Evolutionary conservation across 2,113 vertebrate species (phyloP).

Genomic region (Oenanthe melanoleuca): DNA sequence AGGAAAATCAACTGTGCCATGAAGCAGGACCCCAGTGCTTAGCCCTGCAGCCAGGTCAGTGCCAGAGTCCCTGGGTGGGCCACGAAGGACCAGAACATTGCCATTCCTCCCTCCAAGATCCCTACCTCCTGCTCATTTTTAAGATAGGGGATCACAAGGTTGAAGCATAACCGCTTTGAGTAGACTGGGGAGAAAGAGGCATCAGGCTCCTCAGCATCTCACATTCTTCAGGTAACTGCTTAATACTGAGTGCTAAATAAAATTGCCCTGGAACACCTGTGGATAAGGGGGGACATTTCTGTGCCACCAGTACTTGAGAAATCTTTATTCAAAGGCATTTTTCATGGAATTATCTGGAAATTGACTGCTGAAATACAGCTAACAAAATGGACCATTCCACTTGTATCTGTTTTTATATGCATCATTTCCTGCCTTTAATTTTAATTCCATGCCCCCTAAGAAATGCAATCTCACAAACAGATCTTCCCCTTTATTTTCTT

Average conservation of each 20-base stretch:
- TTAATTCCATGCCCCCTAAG: not conserved
- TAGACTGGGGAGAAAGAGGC: accelerated
- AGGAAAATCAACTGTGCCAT: not conserved
- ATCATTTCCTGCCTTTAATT: constrained; percentile 1
- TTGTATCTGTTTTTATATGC: not conserved
- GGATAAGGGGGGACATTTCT: not conserved
- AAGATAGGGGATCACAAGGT: not conserved
- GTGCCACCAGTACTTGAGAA: not conserved
- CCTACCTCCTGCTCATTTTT: not conserved
- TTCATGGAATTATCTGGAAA: not conserved
- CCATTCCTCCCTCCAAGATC: not conserved
- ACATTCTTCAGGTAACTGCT: not conserved
- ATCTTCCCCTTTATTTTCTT: not conserved
- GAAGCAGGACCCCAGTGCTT: not conserved
- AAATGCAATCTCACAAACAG: not conserved
- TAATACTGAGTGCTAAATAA: not conserved
- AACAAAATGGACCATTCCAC: not conserved
- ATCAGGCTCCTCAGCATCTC: not conserved
- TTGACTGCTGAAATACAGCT: not conserved
- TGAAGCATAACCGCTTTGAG: not conserved
- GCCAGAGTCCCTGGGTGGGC: not conserved
- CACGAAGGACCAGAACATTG: not conserved
- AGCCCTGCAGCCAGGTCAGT: not conserved
- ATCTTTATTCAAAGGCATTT: not conserved
- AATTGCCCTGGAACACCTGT: not conserved